A percentile compares a stretch with the other conserved stretches of the same genome.
phyloP scores from a whole-genome alignment of 2,888 invertebrate genomes.

The Ligdia adustata region DNA sequence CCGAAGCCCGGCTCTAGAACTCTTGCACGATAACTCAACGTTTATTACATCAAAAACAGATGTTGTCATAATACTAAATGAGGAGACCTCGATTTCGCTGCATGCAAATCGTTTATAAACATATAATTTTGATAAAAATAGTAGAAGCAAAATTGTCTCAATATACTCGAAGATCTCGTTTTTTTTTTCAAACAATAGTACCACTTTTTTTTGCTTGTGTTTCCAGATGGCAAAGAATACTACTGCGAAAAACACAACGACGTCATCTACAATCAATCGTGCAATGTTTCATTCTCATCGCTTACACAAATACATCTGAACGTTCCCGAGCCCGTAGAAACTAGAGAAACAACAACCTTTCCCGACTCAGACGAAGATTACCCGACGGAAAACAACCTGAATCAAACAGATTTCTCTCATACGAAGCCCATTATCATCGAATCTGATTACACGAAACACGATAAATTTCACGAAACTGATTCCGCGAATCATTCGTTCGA shows the following conservation, averaged over 20 bases:
- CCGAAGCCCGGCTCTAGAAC: too few relatives aligned
- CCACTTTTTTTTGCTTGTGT: too few relatives aligned
- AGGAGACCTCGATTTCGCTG: too few relatives aligned
- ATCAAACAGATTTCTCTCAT: constrained; percentile 76
- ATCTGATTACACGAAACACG: constrained; percentile 65
- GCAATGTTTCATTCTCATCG: constrained; percentile 72
- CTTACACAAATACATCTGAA: constrained; percentile 72
- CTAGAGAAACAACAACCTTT: constrained; percentile 62
- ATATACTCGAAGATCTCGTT: too few relatives aligned
- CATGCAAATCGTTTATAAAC: too few relatives aligned
- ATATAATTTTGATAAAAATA: too few relatives aligned
- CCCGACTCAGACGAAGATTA: constrained; percentile 75
- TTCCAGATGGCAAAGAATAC: constrained; percentile 75
- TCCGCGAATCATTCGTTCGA: constrained; percentile 77
- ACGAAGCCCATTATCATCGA: constrained; percentile 77
- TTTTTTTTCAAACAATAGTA: neutral
- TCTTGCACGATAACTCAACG: too few relatives aligned
- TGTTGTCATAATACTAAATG: too few relatives aligned
- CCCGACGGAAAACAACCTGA: constrained; percentile 74
- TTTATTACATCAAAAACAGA: too few relatives aligned
- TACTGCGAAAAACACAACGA: constrained; percentile 77
- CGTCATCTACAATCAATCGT: constrained; percentile 69
- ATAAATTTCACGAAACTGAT: constrained; percentile 62
- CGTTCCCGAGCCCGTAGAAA: constrained; percentile 72
- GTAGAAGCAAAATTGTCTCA: too few relatives aligned